Conservation (phyloP, 1,140 invertebrate genomes). For the Halesus radiatus region DNA sequence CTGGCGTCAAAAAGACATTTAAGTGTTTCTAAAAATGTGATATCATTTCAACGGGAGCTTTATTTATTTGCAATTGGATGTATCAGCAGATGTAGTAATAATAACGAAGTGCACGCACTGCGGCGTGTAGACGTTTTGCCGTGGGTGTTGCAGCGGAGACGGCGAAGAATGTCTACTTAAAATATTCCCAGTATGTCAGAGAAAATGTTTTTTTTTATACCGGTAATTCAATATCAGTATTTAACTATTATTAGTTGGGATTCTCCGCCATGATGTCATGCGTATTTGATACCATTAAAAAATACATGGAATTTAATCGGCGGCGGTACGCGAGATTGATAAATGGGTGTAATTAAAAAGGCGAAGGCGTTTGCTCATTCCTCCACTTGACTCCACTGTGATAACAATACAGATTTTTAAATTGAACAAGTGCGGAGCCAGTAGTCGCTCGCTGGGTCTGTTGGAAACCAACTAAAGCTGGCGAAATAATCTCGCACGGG, state of each 20-base stretch:
- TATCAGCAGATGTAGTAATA: background rate
- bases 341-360: constrained; percentile 42
- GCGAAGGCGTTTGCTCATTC: constrained; percentile 37
- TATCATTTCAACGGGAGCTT: background rate
- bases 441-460: background rate
- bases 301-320: constrained; percentile 14
- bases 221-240: constrained; percentile 3
- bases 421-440: constrained; percentile 24
- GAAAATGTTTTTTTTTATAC: background rate
- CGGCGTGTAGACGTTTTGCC: background rate
- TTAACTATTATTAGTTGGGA: constrained; percentile 7
- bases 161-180: background rate
- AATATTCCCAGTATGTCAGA: background rate
- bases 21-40: background rate
- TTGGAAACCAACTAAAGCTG: constrained; percentile 22
- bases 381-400: constrained; percentile 38
- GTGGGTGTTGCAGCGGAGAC: background rate
- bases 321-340: constrained; percentile 36
- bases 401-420: constrained; percentile 36
- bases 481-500: background rate
- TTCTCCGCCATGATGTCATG: constrained; percentile 7
- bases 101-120: background rate
- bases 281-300: background rate
- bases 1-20: no score
- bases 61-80: background rate